Conservation (phyloP, 2,888 invertebrate species). For the Scaptomyza flava region DNA sequence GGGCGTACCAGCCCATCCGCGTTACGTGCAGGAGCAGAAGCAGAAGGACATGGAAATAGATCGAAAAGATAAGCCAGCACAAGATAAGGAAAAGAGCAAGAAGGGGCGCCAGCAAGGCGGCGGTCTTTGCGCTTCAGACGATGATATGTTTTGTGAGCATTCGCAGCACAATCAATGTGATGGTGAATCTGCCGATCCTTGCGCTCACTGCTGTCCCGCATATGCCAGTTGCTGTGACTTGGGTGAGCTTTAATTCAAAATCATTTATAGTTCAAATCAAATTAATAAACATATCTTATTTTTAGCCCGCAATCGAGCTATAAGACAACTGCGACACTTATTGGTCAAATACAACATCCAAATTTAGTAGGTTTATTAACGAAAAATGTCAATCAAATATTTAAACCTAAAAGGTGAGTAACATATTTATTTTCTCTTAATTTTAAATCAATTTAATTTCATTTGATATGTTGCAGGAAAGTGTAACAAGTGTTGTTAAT, state of each 20-base stretch:
- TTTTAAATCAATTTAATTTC: not conserved
- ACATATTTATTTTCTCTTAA: not conserved
- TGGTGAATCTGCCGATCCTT: slow-evolving; percentile 6
- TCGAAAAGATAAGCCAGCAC: slow-evolving; percentile 21
- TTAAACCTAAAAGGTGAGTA: slow-evolving; percentile 2
- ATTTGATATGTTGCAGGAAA: not conserved
- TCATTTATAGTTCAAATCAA: too few relatives aligned
- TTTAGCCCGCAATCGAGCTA: slow-evolving; percentile 81
- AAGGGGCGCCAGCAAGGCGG: slow-evolving; percentile 58
- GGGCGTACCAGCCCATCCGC: slow-evolving; percentile 55
- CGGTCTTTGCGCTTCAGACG: slow-evolving; percentile 1
- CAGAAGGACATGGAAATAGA: slow-evolving; percentile 9
- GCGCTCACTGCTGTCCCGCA: slow-evolving; percentile 42
- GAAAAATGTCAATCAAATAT: slow-evolving; percentile 7
- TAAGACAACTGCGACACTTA: slow-evolving; percentile 80
- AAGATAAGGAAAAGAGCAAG: slow-evolving; percentile 32
- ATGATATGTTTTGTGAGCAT: not conserved
- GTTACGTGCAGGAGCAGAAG: slow-evolving; percentile 31
- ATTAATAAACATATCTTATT: slow-evolving; percentile 3
- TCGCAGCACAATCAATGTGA: not conserved
- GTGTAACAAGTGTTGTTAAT: slow-evolving; percentile 41
- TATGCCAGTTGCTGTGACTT: slow-evolving; percentile 55
- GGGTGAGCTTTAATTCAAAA: slow-evolving; percentile 34
- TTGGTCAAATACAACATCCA: slow-evolving; percentile 80
- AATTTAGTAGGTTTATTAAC: slow-evolving; percentile 47